These are phyloP conservation scores for Aphelinus atriplicis DNA, from an alignment of 1,140 invertebrate species.

Conservation along the genomic window DNA sequence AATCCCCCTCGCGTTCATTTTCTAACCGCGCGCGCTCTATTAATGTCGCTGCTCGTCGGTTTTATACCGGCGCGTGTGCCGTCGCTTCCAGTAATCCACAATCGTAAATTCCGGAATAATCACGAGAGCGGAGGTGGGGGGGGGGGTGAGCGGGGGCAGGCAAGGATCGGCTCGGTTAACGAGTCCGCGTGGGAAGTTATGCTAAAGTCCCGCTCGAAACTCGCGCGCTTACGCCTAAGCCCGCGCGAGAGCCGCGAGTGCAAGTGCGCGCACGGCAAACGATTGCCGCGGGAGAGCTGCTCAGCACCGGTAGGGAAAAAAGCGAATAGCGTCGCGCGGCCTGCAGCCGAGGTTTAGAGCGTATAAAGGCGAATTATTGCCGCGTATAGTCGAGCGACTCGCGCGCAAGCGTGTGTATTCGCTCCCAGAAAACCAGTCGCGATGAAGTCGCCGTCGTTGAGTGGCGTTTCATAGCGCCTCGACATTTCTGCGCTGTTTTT, in stretches of 20 bases:
- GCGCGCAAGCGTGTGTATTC: no score
- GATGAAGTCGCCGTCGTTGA: constrained; percentile 17
- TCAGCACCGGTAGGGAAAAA: not conserved
- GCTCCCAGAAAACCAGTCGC: constrained; percentile 29
- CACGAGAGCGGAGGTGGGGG: not conserved
- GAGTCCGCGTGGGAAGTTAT: constrained; percentile 15
- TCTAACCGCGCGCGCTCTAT: constrained; percentile 13
- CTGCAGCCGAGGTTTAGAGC: not conserved
- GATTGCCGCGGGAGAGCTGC: no score
- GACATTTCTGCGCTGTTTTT: not conserved
- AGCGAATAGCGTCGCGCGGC: not conserved
- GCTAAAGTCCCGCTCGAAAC: not conserved
- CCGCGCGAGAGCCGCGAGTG: not conserved
- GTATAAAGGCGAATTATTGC: not conserved
- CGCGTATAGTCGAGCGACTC: no score
- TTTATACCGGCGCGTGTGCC: not conserved
- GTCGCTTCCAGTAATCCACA: constrained; percentile 23
- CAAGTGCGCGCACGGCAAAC: not conserved
- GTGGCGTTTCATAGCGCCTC: constrained; percentile 4
- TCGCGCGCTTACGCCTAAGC: constrained; percentile 9
- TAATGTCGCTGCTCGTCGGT: constrained; percentile 8
- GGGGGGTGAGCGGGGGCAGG: not conserved
- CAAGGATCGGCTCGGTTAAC: not conserved
- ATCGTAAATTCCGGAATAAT: constrained; percentile 32
- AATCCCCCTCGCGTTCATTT: constrained; percentile 6